Evolutionary conservation across 1,140 invertebrate species (phyloP).

Genomic region (Muscidifurax raptorellus): DNA sequence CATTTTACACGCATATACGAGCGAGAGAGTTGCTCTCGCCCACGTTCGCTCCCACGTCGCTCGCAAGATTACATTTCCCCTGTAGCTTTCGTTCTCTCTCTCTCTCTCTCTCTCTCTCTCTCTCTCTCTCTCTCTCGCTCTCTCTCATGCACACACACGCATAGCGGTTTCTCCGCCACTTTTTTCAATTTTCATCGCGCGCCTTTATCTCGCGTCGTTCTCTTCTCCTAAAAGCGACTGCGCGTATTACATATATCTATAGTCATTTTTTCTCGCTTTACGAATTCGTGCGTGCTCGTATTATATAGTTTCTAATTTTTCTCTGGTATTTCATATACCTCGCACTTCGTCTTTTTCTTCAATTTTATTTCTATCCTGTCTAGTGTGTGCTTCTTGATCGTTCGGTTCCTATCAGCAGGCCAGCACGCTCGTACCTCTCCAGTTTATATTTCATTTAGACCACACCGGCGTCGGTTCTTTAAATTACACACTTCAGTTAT

Average conservation of each 20-base stretch:
- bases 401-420: not conserved
- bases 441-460: not conserved
- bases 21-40: not conserved
- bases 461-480: not conserved
- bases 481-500: slow-evolving; percentile 28
- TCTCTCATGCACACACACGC: not conserved
- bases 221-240: not conserved
- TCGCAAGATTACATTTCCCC: not conserved
- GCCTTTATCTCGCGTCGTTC: not conserved
- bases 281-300: too few relatives aligned
- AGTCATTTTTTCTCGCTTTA: not conserved
- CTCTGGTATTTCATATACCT: not conserved
- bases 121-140: not conserved
- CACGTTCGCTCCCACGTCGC: slow-evolving; percentile 24
- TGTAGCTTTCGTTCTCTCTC: not conserved
- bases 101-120: not conserved
- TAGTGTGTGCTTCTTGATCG: not conserved
- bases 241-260: not conserved
- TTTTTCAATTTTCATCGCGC: not conserved
- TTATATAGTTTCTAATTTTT: not conserved
- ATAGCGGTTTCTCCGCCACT: not conserved
- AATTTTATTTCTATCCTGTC: not conserved
- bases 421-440: not conserved
- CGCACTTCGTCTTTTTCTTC: not conserved
- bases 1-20: not conserved